Conservation (phyloP, 2,797 vertebrate species). For the Spondyliosoma cantharus region DNA sequence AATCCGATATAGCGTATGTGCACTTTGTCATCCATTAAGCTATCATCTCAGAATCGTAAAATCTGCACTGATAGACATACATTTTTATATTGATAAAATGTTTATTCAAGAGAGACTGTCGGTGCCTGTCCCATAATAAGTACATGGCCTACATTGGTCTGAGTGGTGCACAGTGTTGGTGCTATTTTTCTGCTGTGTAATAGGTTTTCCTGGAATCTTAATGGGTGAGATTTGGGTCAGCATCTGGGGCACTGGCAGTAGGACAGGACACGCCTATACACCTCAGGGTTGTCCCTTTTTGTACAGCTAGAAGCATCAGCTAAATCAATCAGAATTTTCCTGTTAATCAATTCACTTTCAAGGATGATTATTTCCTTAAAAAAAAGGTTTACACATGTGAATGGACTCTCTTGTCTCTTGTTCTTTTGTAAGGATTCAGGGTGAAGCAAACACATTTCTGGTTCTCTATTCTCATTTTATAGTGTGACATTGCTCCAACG, state of each 20-base stretch:
- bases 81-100: slow-evolving; percentile 1
- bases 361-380: slow-evolving; percentile 1
- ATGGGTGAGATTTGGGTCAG: slow-evolving; percentile 67
- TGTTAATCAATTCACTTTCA: background rate
- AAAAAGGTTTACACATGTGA: background rate
- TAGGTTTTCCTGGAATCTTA: slow-evolving; percentile 58
- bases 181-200: slow-evolving; percentile 63
- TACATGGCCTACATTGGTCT: slow-evolving; percentile 27
- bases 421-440: background rate
- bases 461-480: background rate
- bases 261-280: slow-evolving; percentile 20
- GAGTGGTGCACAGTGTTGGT: slow-evolving; percentile 15
- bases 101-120: background rate
- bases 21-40: background rate
- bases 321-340: background rate
- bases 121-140: slow-evolving; percentile 8
- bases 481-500: background rate
- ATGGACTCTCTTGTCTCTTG: background rate
- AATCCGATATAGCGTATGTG: slow-evolving; percentile 36
- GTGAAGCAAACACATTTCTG: background rate
- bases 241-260: slow-evolving; percentile 61
- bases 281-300: slow-evolving; percentile 7
- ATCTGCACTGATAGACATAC: background rate
- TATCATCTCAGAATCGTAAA: background rate
- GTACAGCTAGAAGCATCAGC: background rate